These are phyloP conservation scores for Aphodius granarius DNA, from an alignment of 2,888 invertebrate species.

Conservation along the genomic window DNA sequence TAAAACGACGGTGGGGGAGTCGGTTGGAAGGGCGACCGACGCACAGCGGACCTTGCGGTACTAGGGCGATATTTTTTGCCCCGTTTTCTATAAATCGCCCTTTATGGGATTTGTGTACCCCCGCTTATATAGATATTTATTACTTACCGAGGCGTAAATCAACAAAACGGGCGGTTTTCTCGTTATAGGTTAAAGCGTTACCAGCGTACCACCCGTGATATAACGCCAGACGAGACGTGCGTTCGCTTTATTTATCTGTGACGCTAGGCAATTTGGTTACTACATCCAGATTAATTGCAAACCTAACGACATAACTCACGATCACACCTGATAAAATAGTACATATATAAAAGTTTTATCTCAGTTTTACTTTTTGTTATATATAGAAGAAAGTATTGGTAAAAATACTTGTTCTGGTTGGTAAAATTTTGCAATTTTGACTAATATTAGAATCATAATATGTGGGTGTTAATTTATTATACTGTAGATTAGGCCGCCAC, in stretches of 20 bases:
- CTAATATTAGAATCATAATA: too few species aligned
- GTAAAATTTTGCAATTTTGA: too few species aligned
- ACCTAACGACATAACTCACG: not conserved
- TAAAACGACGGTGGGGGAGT: not conserved
- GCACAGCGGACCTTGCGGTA: not conserved
- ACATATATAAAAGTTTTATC: not conserved
- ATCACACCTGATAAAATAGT: not conserved
- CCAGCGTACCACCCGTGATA: not conserved
- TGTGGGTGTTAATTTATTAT: too few species aligned
- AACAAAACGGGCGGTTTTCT: slow-evolving; percentile 7
- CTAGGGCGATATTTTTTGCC: slow-evolving; percentile 12
- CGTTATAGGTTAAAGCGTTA: slow-evolving; percentile 7
- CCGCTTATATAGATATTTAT: slow-evolving; percentile 15
- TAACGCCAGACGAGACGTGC: not conserved
- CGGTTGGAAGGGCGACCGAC: not conserved
- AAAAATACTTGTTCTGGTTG: too few species aligned
- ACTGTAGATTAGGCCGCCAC: too few species aligned
- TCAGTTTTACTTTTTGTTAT: not conserved
- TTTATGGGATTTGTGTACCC: slow-evolving; percentile 22
- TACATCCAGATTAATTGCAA: not conserved
- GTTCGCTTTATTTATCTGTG: not conserved
- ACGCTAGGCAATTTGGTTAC: not conserved
- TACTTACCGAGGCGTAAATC: slow-evolving; percentile 14
- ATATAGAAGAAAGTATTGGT: not conserved
- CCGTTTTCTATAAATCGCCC: slow-evolving; percentile 26